phyloP scores from a whole-genome alignment of 2,888 invertebrate genomes.

The Ophonus ardosiacus region DNA sequence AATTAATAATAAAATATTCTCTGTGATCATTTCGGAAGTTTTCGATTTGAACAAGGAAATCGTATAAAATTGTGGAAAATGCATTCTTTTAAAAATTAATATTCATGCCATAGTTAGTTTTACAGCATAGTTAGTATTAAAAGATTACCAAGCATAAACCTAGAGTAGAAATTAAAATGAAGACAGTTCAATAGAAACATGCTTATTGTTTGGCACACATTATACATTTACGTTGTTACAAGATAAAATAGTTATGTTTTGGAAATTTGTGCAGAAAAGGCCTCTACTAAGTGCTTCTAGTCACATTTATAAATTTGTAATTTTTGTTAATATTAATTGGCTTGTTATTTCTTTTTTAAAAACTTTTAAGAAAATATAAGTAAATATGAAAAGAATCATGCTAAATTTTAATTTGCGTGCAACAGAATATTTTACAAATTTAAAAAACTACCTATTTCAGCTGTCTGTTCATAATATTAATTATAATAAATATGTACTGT shows the following conservation, averaged over 20 bases:
- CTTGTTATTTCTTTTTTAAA: conserved; percentile 16
- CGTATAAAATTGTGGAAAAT: conserved; percentile 19
- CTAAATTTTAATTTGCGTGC: conserved; percentile 34
- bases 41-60: conserved; percentile 27
- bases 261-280: conserved; percentile 58
- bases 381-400: conserved; percentile 40
- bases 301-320: conserved; percentile 53
- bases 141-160: conserved; percentile 46
- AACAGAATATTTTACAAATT: conserved; percentile 39
- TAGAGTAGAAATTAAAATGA: conserved; percentile 14
- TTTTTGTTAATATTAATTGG: conserved; percentile 40
- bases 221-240: conserved; percentile 39
- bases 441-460: conserved; percentile 25
- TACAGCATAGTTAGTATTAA: conserved; percentile 39
- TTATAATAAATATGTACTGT: conserved; percentile 25
- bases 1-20: conserved; percentile 33
- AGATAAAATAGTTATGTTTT: conserved; percentile 34
- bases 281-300: conserved; percentile 58
- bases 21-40: neutral
- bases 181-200: conserved; percentile 45
- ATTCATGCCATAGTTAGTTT: conserved; percentile 54
- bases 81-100: conserved; percentile 23
- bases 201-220: conserved; percentile 55
- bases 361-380: neutral
- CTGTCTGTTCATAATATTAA: conserved; percentile 14